A percentile compares a stretch with the other conserved stretches of the same genome.
These are phyloP conservation scores for Hippoglossus hippoglossus DNA, from an alignment of 2,797 vertebrate genomes.

Conservation along the genomic window DNA sequence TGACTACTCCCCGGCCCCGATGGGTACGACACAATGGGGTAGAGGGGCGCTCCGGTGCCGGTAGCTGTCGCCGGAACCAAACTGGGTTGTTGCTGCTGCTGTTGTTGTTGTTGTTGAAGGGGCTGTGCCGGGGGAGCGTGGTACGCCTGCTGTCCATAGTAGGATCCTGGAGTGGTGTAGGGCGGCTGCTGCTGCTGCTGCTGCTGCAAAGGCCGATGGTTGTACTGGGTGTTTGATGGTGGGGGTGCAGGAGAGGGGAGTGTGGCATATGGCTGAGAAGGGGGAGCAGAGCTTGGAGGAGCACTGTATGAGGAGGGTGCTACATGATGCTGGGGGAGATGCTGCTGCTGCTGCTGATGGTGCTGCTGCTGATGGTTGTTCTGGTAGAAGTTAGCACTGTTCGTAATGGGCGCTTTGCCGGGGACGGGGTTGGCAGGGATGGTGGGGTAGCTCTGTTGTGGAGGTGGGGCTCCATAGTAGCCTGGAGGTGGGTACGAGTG, in stretches of 20 bases:
- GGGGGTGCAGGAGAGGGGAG: constrained; percentile 67
- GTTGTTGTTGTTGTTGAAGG: constrained; percentile 84
- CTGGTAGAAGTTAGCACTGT: constrained; percentile 87
- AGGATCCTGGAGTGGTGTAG: constrained; percentile 76
- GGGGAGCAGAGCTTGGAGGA: constrained; percentile 70
- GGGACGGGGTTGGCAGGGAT: constrained; percentile 84
- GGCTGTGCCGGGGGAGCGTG: constrained; percentile 81
- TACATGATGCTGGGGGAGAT: constrained; percentile 78
- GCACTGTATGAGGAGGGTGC: constrained; percentile 72
- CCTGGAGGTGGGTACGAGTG: constrained; percentile 85
- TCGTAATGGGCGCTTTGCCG: constrained; percentile 85
- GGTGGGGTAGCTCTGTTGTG: constrained; percentile 83
- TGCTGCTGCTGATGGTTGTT: constrained; percentile 79
- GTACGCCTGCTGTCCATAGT: constrained; percentile 80
- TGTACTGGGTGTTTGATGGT: constrained; percentile 76
- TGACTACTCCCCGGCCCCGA: constrained; percentile 83
- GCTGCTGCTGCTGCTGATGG: constrained; percentile 70
- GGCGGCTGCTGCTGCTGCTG: constrained; percentile 55
- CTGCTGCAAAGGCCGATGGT: constrained; percentile 82
- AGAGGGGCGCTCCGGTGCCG: constrained; percentile 73
- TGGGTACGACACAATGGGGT: constrained; percentile 88
- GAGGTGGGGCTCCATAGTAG: constrained; percentile 81
- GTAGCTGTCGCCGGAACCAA: constrained; percentile 76
- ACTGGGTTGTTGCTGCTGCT: constrained; percentile 81
- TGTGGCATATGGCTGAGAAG: constrained; percentile 73